phyloP scores from a whole-genome alignment of 2,113 vertebrate species.

The Thunnus thynnus region DNA sequence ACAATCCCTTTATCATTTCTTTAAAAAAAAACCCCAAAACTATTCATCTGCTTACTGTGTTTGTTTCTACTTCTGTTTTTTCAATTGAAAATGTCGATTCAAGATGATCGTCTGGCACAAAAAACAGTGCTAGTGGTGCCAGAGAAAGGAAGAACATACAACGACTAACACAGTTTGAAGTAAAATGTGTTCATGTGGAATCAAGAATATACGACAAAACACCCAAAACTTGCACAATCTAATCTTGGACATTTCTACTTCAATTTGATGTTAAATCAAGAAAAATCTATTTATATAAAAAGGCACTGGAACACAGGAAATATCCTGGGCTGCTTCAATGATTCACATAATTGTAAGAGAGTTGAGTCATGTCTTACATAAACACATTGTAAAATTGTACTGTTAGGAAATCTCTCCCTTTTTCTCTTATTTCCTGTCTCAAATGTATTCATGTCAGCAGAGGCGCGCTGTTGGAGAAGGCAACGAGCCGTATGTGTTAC shows the following conservation, averaged over 20 bases:
- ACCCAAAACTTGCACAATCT: background rate
- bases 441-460: slow-evolving; percentile 17
- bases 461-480: slow-evolving; percentile 3
- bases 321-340: slow-evolving; percentile 13
- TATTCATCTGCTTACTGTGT: background rate
- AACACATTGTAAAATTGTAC: slow-evolving; percentile 33
- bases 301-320: background rate
- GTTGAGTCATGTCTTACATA: slow-evolving; percentile 45
- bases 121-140: background rate
- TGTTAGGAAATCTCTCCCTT: background rate
- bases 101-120: background rate
- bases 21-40: no score
- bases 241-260: background rate
- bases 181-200: slow-evolving; percentile 12
- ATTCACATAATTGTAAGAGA: slow-evolving; percentile 18
- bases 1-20: background rate
- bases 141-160: background rate
- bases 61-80: background rate
- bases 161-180: background rate
- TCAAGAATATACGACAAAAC: slow-evolving; percentile 11
- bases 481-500: background rate
- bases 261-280: background rate
- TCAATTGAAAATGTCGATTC: slow-evolving; percentile 9
- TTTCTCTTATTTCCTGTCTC: slow-evolving; percentile 19
- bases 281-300: background rate